phyloP scores from a whole-genome alignment of 2,797 vertebrate species.

The Steatocranus sp. region DNA sequence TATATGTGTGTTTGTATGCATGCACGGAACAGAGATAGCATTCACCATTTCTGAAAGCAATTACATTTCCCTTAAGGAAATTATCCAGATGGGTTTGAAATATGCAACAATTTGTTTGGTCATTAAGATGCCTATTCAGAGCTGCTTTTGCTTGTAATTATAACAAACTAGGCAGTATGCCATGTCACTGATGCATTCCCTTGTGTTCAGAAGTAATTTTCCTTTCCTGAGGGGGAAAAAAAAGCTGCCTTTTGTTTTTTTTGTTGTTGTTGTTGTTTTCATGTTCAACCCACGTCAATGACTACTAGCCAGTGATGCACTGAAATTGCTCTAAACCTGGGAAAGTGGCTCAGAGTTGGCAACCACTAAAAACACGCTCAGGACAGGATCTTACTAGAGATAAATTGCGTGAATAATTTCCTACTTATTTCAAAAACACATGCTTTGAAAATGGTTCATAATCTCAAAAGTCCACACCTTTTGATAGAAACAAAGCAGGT shows the following conservation, averaged over 20 bases:
- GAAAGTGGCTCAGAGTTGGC: conserved; percentile 21
- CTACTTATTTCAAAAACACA: not conserved
- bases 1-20: not conserved
- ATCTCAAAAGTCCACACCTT: not conserved
- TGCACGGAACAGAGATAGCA: conserved; percentile 22
- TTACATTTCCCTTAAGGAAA: conserved; percentile 70
- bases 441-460: not conserved
- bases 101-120: conserved; percentile 74
- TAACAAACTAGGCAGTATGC: conserved; percentile 60
- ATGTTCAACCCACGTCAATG: conserved; percentile 52
- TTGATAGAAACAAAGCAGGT: conserved; percentile 6
- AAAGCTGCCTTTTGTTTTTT: conserved; percentile 19
- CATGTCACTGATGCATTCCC: conserved; percentile 60
- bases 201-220: conserved; percentile 67
- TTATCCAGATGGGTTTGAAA: conserved; percentile 73
- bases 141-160: conserved; percentile 72
- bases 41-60: conserved; percentile 62
- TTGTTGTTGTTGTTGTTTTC: not conserved
- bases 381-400: not conserved
- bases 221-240: conserved; percentile 39
- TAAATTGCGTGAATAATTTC: not conserved
- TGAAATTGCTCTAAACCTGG: conserved; percentile 33
- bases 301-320: conserved; percentile 22
- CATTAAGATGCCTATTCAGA: conserved; percentile 71
- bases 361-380: not conserved